phyloP scores from a whole-genome alignment of 2,113 vertebrate species.

The Corythaeola cristata region DNA sequence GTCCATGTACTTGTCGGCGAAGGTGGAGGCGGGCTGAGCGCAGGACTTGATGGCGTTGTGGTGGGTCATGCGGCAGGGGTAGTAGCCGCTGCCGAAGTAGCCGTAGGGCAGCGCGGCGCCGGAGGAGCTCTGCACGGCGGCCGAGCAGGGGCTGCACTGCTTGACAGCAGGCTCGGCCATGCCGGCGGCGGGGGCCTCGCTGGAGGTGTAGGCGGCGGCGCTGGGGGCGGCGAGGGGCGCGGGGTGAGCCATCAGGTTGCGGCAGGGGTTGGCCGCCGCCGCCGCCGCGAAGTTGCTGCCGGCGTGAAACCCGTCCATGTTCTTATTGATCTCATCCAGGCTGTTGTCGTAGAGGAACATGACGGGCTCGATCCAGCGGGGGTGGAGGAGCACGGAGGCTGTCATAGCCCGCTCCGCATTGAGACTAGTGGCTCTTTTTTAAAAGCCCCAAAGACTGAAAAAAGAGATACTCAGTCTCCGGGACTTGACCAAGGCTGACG shows the following conservation, averaged over 20 bases:
- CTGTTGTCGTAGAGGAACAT: slow-evolving; percentile 98
- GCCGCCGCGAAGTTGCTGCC: slow-evolving; percentile 85
- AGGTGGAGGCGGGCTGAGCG: slow-evolving; percentile 87
- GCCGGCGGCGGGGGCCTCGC: slow-evolving; percentile 86
- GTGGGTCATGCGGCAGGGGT: slow-evolving; percentile 93
- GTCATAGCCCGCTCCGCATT: slow-evolving; percentile 99
- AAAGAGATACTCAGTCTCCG: slow-evolving; percentile 83
- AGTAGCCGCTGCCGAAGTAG: slow-evolving; percentile 97
- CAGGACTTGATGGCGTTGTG: slow-evolving; percentile 92
- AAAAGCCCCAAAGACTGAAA: slow-evolving; percentile 95
- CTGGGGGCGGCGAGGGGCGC: slow-evolving; percentile 86
- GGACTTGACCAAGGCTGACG: slow-evolving; percentile 85
- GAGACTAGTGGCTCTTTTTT: slow-evolving; percentile 94
- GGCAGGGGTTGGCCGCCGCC: slow-evolving; percentile 87
- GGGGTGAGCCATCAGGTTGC: slow-evolving; percentile 95
- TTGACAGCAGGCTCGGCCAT: slow-evolving; percentile 90
- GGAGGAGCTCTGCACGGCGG: slow-evolving; percentile 89
- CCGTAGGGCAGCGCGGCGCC: slow-evolving; percentile 94
- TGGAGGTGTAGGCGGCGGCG: slow-evolving; percentile 80
- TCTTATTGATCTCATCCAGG: slow-evolving; percentile 91
- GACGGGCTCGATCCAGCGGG: slow-evolving; percentile 98
- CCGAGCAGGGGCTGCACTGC: slow-evolving; percentile 95
- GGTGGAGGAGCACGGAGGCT: slow-evolving; percentile 97
- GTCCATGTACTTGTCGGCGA: slow-evolving; percentile 95
- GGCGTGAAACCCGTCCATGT: slow-evolving; percentile 88